Conservation (phyloP, 2,888 invertebrate species). For the Pristionchus arcanus region DNA sequence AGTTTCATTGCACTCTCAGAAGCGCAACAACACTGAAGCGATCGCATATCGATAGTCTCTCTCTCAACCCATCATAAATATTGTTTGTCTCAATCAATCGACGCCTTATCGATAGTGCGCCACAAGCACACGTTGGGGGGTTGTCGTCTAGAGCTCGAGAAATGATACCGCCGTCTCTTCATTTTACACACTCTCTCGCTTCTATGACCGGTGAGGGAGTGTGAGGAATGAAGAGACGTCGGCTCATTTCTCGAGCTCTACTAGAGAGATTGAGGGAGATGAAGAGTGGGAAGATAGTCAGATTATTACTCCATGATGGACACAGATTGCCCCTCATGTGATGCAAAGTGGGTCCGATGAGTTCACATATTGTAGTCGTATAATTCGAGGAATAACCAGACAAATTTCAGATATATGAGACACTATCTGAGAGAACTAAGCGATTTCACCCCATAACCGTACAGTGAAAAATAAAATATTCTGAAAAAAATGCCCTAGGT, state of each 20-base stretch:
- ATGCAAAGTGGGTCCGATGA: neutral
- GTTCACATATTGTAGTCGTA: neutral
- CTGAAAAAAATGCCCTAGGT: too few relatives aligned
- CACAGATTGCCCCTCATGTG: neutral
- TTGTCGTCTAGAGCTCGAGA: too few relatives aligned
- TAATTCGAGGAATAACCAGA: too few relatives aligned
- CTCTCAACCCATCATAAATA: neutral
- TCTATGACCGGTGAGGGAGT: too few relatives aligned
- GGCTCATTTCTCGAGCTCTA: too few relatives aligned
- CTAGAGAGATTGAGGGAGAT: neutral
- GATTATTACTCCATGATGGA: neutral
- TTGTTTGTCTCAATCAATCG: neutral
- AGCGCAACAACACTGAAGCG: neutral
- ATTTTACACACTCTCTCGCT: too few relatives aligned
- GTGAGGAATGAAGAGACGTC: too few relatives aligned
- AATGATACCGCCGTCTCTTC: too few relatives aligned
- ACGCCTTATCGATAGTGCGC: neutral
- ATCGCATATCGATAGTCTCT: slow-evolving; percentile 4
- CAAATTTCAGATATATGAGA: too few relatives aligned
- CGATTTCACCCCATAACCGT: too few relatives aligned
- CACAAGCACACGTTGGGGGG: neutral
- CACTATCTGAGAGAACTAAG: too few relatives aligned
- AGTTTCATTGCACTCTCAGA: neutral
- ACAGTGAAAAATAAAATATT: too few relatives aligned
- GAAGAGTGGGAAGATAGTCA: neutral